phyloP scores from a whole-genome alignment of 2,113 vertebrate genomes.

The Epinephelus moara region DNA sequence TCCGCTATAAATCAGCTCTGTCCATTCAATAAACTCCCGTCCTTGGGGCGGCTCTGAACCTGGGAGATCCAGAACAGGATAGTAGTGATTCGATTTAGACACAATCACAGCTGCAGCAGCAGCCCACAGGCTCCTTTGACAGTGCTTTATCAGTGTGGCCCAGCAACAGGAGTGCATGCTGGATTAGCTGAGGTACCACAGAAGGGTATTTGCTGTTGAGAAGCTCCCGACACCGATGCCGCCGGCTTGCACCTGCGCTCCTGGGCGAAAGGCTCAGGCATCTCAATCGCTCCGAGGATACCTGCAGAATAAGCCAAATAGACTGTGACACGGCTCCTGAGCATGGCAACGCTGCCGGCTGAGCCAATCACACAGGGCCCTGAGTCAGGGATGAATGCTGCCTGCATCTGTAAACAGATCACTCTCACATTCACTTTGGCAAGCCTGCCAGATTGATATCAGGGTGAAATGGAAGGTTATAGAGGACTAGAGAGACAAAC shows the following conservation, averaged over 20 bases:
- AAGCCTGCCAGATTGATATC: conserved; percentile 44
- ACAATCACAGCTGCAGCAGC: conserved; percentile 44
- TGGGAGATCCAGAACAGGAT: conserved; percentile 65
- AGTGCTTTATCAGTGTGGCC: conserved; percentile 54
- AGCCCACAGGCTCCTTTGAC: conserved; percentile 35
- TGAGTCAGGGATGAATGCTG: conserved; percentile 39
- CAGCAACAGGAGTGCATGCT: conserved; percentile 38
- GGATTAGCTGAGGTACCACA: conserved; percentile 49
- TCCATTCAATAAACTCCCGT: conserved; percentile 46
- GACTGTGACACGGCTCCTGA: conserved; percentile 59
- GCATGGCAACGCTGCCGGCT: conserved; percentile 42
- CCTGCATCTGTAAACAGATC: conserved; percentile 66
- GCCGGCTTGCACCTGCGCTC: conserved; percentile 32
- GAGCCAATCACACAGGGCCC: conserved; percentile 63
- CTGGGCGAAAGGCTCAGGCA: conserved; percentile 34
- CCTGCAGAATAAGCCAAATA: conserved; percentile 58
- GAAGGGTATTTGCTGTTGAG: conserved; percentile 32
- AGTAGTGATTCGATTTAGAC: conserved; percentile 66
- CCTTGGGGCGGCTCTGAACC: conserved; percentile 50
- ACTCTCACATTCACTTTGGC: conserved; percentile 54
- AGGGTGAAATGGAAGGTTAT: conserved; percentile 44
- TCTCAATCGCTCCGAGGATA: conserved; percentile 58
- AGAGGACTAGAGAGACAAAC: conserved; percentile 22
- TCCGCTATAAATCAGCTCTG: conserved; percentile 52
- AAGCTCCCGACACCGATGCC: conserved; percentile 20